A percentile compares a stretch with the other conserved stretches of the same genome.
Evolutionary conservation across 2,888 invertebrate genomes (phyloP).

Genomic region (Phytoseiulus persimilis): DNA sequence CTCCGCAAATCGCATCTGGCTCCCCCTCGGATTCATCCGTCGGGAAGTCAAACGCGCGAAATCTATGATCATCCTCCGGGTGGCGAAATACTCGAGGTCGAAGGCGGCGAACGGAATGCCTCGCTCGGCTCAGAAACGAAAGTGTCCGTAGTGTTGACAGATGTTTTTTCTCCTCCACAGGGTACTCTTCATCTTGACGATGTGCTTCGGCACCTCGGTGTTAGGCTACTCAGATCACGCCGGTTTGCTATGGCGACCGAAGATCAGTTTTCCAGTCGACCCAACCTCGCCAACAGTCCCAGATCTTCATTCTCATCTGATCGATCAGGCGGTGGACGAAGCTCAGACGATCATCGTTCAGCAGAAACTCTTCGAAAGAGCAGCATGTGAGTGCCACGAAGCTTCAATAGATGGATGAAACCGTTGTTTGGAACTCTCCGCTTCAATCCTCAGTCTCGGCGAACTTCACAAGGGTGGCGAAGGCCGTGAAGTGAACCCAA

Average conservation of each 20-base stretch:
- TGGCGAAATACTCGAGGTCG: background rate
- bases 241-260: conserved; percentile 31
- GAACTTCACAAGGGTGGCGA: no score
- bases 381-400: background rate
- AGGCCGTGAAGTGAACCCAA: no score
- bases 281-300: conserved; percentile 28
- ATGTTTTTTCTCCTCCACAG: background rate
- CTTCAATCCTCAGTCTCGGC: no score
- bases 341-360: conserved; percentile 28
- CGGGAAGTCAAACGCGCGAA: background rate
- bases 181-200: conserved; percentile 34
- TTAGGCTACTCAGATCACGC: conserved; percentile 16
- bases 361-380: conserved; percentile 30
- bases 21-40: background rate
- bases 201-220: conserved; percentile 9
- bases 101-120: background rate
- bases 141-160: background rate
- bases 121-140: background rate
- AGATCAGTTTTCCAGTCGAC: conserved; percentile 23
- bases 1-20: background rate
- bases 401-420: no score
- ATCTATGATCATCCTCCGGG: background rate
- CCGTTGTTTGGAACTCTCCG: no score
- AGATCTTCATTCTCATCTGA: conserved; percentile 8
- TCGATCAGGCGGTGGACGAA: conserved; percentile 35